Base-by-base conservation (phyloP, 1,140 invertebrate genomes). In the Diorhabda sublineata region DNA sequence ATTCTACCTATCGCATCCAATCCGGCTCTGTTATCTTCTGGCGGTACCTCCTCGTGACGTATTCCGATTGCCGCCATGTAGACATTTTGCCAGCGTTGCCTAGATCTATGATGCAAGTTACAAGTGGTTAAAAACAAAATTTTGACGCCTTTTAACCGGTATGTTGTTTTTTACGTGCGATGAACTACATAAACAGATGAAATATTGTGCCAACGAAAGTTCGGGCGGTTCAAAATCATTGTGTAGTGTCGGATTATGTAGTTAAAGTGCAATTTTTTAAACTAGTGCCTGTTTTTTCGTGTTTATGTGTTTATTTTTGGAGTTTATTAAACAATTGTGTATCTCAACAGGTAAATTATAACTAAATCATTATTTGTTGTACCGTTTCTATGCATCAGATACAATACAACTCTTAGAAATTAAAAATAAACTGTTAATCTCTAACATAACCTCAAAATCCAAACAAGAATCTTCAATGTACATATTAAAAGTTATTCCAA, bases 61-160 rank as follows among this genome's bases (percentile, higher is more conserved):
- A 67, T 64, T 70, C 64, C 64, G 9, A 45, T 47, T 42, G 72
- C 61, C 69, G 73, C 71, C 71, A 74, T 72, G 69, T 69, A 73
- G 58, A 64, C 71, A 68, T 68, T 68, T 57, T 67, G 71, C 61
- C 67, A 69, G 58, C 67, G 61, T 45, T 62, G 66, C 45, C 26
- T 61, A 42, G 59, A 61, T 41, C 47, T 62, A 9, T 45, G 6
- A 42, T 65, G 41, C 26, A 45, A 66, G 70, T 66, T 68, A 73
- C 72, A 73, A 71, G 72, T 73, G 70, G 62, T 56, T 44, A 45
- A 67, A 67, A 72, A 67, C n/a, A 60, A 45, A 63, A n/a, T 62
- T 72, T 72, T 67, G 58, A 72, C 45, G 52, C 57, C 64, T 64
- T 69, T 60, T 42, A 4, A 43, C 59, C 11, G 42, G 26, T 60